Evolutionary conservation across 1,140 invertebrate species (phyloP), one percentile per base, ranked within the genome.

Genomic region (Paracyclopina nana): DNA sequence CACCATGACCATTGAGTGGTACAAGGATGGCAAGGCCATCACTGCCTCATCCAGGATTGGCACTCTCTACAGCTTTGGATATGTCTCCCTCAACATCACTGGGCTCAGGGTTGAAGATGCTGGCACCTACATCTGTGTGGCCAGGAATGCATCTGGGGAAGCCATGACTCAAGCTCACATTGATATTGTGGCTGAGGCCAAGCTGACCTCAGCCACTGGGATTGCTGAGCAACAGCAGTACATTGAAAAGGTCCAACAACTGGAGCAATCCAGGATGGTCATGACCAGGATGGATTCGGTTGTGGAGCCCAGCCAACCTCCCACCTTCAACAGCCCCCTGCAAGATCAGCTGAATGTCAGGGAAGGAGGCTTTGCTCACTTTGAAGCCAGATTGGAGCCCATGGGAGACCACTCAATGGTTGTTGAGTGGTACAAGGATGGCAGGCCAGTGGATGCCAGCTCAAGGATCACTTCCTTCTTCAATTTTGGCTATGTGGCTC

Each of bases 1-100:
- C 14, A 86, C 82, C 18, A 95, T 97, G 90, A 79, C 79, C 68
- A 84, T 97, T 58, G 90, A 97, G 68, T 98, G 91, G 91, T 90
- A 83, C 67, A 90, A 92, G 69, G 88, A 98, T 76, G 90, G 87
- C 58, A 76, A 75, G 64, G 74, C 82, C 38, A 84, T 91, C 57
- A 90, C 83, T 69, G 79, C 82, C 63, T 94, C 87, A 72, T 52
- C 50, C 11, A 52, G 52, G 18, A 52, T 53, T 53, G 52, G 52
- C 27, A 54, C 52, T 18, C 31, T 53, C 12, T 53, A 54, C 40
- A 52, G 31, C 50, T 52, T 52, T 44, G 50, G 50, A 11, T 52
- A 52, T 45, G 50, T 52, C 9, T 52, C 50, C 41, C 70, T 95
- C 50, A 68, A 88, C 30, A 92, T 95, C 58, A 79, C 81, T 49